phyloP scores from a whole-genome alignment of 2,113 vertebrate genomes.

The Ictidomys tridecemlineatus region DNA sequence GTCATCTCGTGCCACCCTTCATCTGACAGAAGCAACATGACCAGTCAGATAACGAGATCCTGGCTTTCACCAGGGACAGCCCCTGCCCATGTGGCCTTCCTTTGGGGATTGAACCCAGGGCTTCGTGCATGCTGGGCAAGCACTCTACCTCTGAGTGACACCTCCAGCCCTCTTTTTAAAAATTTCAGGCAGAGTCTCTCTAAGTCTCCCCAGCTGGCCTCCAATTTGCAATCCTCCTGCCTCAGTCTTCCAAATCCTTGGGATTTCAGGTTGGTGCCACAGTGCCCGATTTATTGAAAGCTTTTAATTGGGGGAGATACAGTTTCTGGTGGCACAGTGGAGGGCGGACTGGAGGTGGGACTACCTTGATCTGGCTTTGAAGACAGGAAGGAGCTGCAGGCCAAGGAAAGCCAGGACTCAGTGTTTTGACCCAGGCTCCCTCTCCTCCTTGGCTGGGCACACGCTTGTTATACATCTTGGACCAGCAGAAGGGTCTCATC shows the following conservation, averaged over 20 bases:
- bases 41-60: not conserved
- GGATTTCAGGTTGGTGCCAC: not conserved
- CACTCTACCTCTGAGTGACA: not conserved
- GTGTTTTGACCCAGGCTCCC: too few relatives aligned
- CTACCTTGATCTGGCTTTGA: too few relatives aligned
- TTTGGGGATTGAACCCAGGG: not conserved
- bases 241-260: not conserved
- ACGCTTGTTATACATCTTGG: not conserved
- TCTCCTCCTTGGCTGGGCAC: accelerated
- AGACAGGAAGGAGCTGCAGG: too few relatives aligned
- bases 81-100: accelerated
- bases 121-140: not conserved
- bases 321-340: not conserved
- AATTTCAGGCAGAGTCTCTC: not conserved
- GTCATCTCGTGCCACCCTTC: too few relatives aligned
- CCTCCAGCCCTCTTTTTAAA: not conserved
- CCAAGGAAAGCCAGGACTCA: not conserved
- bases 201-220: not conserved
- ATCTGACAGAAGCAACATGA: not conserved
- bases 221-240: not conserved
- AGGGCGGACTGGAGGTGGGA: not conserved
- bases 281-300: not conserved
- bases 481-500: accelerated
- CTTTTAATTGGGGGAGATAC: not conserved
- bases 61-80: not conserved